phyloP scores from a whole-genome alignment of 2,888 invertebrate genomes.

The Neelides folsomi region DNA sequence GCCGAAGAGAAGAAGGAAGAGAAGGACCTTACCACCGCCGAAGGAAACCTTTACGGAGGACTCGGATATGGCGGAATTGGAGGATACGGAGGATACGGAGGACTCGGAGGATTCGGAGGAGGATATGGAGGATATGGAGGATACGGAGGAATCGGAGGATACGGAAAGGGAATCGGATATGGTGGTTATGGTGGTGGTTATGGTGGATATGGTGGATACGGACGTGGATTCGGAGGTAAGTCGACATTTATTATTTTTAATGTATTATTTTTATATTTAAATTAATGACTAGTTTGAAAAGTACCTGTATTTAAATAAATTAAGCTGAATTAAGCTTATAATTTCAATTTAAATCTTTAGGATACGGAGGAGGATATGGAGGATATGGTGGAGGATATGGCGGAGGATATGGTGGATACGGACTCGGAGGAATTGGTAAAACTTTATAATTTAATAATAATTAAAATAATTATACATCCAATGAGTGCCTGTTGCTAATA shows the following conservation, averaged over 20 bases:
- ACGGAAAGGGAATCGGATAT: slow-evolving; percentile 7
- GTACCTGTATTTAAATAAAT: too few relatives aligned
- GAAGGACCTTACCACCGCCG: slow-evolving; percentile 9
- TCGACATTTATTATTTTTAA: too few relatives aligned
- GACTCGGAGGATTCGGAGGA: slow-evolving; percentile 2
- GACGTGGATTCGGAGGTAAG: slow-evolving; percentile 1
- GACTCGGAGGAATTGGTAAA: slow-evolving; percentile 5
- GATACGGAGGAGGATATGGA: slow-evolving; percentile 2
- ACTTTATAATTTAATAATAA: too few relatives aligned
- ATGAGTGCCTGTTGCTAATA: too few relatives aligned
- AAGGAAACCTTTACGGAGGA: slow-evolving; percentile 8
- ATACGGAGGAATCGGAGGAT: slow-evolving; percentile 5
- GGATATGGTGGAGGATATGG: slow-evolving; percentile 5
- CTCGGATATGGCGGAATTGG: slow-evolving; percentile 7
- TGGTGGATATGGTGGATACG: slow-evolving; percentile 8
- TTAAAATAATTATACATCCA: too few relatives aligned
- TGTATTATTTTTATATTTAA: too few relatives aligned
- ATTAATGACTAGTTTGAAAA: too few relatives aligned
- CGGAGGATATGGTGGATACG: slow-evolving; percentile 9
- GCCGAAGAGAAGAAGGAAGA: slow-evolving; percentile 9
- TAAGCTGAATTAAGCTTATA: not conserved
- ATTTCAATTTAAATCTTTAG: not conserved
- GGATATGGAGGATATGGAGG: slow-evolving; percentile 13
- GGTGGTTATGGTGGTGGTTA: slow-evolving; percentile 5
- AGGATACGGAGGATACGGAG: slow-evolving; percentile 6